Evolutionary conservation across 2,113 vertebrate genomes (phyloP), one percentile per base, ranked within the genome.

Genomic region (Phodopus roborovskii): DNA sequence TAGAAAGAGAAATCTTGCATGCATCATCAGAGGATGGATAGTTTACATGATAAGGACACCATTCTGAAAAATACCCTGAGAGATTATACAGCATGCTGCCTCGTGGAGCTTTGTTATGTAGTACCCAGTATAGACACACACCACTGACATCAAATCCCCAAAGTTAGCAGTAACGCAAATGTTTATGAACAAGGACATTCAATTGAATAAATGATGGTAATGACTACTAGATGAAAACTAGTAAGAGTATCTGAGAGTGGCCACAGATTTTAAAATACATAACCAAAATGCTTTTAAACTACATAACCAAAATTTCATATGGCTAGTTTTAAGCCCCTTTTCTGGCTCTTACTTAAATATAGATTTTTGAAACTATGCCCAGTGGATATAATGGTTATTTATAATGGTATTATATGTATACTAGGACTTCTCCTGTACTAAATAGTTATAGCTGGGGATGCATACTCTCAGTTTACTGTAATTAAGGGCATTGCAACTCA

Each of bases 261-360:
- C 48, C 45, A 86, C 58, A 86, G 13, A 64, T 92, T 56, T 74
- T 91, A 82, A 83, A 92, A 16, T 84, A 42, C 24, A 42, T 90
- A 88, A 88, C 71, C 36, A 92, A 20, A 53, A 77, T 78, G n/a
- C n/a, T 92, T 56, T 74, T 91, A 82, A 83, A 92, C 12, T 84
- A 42, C 24, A 42, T 90, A 88, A 88, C 71, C 36, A 92, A 20
- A 53, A 77, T 78, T 88, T 64, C 68, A 73, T 84, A 10, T n/a
- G 82, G 19, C 50, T 88, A 56, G 19, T 70, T 96, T 75, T 50
- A 56, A 45, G 68, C 42, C 75, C 36, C 78, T 92, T 77, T 33
- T 96, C 94, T 90, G 62, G 68, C 68, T 88, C 20, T 88, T 94
- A 92, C 15, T 81, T 94, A 91, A 90, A 88, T 97, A 73, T 56